phyloP scores from a whole-genome alignment of 2,888 invertebrate genomes.

The Amaurobius ferox region DNA sequence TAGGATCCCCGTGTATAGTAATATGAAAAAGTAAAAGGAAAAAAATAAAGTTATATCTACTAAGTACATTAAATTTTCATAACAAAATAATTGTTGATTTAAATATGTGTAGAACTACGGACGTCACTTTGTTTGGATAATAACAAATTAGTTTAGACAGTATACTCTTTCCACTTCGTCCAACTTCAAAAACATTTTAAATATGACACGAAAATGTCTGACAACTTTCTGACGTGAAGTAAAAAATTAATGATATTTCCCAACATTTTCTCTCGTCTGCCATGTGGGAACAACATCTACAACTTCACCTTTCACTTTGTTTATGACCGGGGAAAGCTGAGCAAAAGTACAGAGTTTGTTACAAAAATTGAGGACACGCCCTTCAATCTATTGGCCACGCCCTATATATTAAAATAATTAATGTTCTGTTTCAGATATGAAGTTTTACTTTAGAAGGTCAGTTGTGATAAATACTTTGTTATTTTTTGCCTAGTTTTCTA shows the following conservation, averaged over 20 bases:
- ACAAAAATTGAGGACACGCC: constrained; percentile 6
- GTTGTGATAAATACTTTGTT: too few relatives aligned
- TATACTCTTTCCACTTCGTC: too few relatives aligned
- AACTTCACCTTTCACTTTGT: not conserved
- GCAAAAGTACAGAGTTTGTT: not conserved
- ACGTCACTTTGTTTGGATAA: too few relatives aligned
- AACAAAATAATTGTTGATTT: too few relatives aligned
- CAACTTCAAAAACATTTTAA: not conserved
- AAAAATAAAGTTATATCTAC: too few relatives aligned
- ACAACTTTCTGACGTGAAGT: not conserved
- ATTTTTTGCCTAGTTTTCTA: too few relatives aligned
- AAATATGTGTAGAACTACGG: too few relatives aligned
- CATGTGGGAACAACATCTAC: not conserved
- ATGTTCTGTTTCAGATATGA: not conserved
- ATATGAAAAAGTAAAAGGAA: too few relatives aligned
- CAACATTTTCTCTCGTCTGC: not conserved
- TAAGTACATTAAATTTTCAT: too few relatives aligned
- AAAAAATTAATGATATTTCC: not conserved
- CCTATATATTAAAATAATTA: constrained; percentile 6
- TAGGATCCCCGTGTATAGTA: too few relatives aligned
- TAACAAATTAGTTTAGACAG: too few relatives aligned
- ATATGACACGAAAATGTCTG: not conserved
- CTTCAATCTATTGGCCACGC: not conserved
- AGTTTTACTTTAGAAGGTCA: too few relatives aligned
- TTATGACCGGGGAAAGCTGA: not conserved